Evolutionary conservation across 2,113 vertebrate genomes (phyloP).

Genomic region (Pituophis catenifer): DNA sequence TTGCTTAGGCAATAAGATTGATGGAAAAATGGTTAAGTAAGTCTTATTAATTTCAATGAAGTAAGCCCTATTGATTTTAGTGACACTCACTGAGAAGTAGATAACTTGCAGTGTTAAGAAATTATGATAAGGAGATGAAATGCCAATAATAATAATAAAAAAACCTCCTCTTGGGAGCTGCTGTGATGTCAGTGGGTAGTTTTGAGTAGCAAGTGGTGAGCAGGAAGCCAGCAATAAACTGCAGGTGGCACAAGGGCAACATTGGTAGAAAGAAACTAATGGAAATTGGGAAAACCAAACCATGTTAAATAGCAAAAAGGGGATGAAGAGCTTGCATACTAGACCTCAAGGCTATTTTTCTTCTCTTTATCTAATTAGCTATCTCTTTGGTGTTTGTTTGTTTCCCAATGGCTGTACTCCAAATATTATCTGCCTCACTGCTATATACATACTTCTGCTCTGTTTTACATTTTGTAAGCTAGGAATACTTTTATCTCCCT

Average conservation of each 20-base stretch:
- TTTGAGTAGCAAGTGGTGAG: neutral
- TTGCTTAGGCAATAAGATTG: neutral
- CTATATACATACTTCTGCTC: neutral
- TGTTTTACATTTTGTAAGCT: neutral
- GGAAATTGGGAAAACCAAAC: neutral
- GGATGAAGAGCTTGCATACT: no score
- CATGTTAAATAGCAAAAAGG: neutral
- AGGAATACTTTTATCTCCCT: no score
- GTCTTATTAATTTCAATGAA: constrained; percentile 24
- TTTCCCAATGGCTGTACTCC: neutral
- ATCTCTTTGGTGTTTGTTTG: neutral
- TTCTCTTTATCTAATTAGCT: neutral
- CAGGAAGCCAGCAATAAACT: neutral
- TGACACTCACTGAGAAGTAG: constrained; percentile 4
- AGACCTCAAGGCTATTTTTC: neutral
- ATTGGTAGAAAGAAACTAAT: neutral
- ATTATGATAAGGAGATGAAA: constrained; percentile 7
- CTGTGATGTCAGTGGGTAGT: neutral
- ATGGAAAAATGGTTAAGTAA: constrained; percentile 11
- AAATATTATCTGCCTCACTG: neutral
- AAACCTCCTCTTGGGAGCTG: neutral
- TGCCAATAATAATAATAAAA: neutral
- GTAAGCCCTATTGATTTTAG: constrained; percentile 8
- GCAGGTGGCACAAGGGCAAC: neutral
- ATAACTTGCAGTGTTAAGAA: constrained; percentile 7